Evolutionary conservation across 2,113 vertebrate species (phyloP), one percentile per base, ranked within the genome.

Genomic region (Cheirogaleus medius): DNA sequence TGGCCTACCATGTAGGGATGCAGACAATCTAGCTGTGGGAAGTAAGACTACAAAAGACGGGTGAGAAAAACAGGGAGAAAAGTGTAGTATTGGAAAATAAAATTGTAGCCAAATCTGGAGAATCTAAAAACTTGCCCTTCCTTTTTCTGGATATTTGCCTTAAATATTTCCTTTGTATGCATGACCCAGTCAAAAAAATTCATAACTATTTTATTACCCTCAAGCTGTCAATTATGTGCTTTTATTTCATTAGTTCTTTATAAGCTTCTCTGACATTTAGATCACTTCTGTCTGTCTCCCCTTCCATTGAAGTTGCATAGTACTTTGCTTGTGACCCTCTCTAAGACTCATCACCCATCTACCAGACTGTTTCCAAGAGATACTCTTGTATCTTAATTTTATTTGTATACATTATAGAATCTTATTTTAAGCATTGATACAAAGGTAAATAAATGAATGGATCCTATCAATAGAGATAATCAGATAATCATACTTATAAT

Each of bases 181-280:
- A 83, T 2, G 18, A 27, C n/a, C 10, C 63, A 83, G 54, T 94
- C 15, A 27, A 71, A 71, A 7, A n/a, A 83, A 95, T 58, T 90
- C 63, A 39, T 77, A 54, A 90, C 8, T 73, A 77, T 66, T 82
- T 87, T 63, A 83, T 76, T 32, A 74, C 37, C 32, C 18, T 64
- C 13, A 90, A 89, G 42, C 34, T 87, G 21, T 74, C 32, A n/a
- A 54, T 71, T 52, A 21, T 63, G 14, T 69, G 42, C 32, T 94
- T 94, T 87, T 85, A 90, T 63, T 93, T 93, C n/a, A 74, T 49
- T 78, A 78, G 12, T 91, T 89, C 80, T 88, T 58, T 71, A 49
- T 7, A 87, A 91, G 44, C 34, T 85, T 85, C 58, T 84, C 68
- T 86, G 69, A 71, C 21, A 84, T 42, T 66, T 76, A 89, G 39